Conservation (phyloP, 35 echinoderm and acorn worm genomes). For the Ophioderma brevispina region DNA sequence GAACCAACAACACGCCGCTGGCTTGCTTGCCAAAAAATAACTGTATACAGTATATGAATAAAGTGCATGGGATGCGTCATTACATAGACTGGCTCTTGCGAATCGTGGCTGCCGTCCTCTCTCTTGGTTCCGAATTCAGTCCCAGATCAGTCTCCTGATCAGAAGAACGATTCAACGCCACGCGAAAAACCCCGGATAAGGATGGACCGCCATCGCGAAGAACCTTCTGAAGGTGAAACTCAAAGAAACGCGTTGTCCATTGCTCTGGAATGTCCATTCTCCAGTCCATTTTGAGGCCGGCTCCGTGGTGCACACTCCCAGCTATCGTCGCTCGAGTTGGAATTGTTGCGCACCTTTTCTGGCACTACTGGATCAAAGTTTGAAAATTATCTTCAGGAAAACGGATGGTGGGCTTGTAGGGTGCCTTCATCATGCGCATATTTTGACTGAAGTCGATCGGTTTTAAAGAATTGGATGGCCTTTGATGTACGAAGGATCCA, state of each 20-base stretch:
- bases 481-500: conserved; percentile 83
- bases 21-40: too few species aligned
- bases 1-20: too few species aligned
- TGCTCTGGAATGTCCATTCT: conserved; percentile 75
- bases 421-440: conserved; percentile 78
- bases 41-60: too few species aligned
- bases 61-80: conserved; percentile 45
- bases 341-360: conserved; percentile 49
- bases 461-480: conserved; percentile 68
- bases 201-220: conserved; percentile 87
- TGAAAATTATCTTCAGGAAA: conserved; percentile 83
- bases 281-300: conserved; percentile 36
- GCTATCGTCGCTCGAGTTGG: conserved; percentile 75
- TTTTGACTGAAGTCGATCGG: conserved; percentile 82
- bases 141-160: conserved; percentile 33
- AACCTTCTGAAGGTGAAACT: conserved; percentile 94
- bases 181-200: conserved; percentile 47
- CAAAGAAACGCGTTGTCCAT: conserved; percentile 92
- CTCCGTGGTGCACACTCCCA: conserved; percentile 36
- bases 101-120: conserved; percentile 57
- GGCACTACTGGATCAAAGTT: conserved; percentile 96
- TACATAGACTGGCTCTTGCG: conserved; percentile 94
- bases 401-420: conserved; percentile 73
- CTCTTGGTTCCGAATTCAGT: conserved; percentile 32
- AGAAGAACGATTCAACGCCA: not conserved